These are phyloP conservation scores for Cordilura impudica DNA, from an alignment of 2,888 invertebrate species.

Conservation along the genomic window DNA sequence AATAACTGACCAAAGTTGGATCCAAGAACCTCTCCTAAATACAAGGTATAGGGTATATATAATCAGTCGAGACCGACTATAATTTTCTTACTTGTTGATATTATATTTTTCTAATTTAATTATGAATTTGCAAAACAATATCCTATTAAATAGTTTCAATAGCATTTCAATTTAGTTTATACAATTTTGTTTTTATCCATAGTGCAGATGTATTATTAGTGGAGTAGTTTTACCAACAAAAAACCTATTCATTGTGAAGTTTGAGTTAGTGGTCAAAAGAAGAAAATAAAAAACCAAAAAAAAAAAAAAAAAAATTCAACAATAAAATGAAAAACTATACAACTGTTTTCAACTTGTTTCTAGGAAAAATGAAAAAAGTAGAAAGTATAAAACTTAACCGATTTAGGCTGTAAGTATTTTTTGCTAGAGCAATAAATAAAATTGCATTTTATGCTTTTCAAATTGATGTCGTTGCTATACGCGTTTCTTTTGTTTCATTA, in stretches of 20 bases:
- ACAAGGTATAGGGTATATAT: no score
- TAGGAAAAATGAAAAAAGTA: background rate
- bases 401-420: conserved; percentile 75
- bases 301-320: no score
- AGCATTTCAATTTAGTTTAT: no score
- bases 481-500: conserved; percentile 42
- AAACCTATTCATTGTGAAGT: conserved; percentile 33
- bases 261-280: conserved; percentile 21
- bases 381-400: conserved; percentile 70
- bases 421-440: conserved; percentile 58
- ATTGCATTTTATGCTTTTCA: conserved; percentile 60
- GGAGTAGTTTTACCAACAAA: conserved; percentile 12
- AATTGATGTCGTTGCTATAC: conserved; percentile 10
- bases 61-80: no score
- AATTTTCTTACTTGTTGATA: no score
- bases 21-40: no score
- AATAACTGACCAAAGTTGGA: no score
- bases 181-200: no score
- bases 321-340: background rate
- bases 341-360: conserved; percentile 34
- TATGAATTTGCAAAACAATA: no score
- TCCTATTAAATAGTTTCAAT: no score
- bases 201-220: background rate
- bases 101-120: no score
- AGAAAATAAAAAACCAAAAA: background rate